Evolutionary conservation across 2,888 invertebrate species (phyloP), one percentile per base, ranked within the genome.

Genomic region (Acleris literana): DNA sequence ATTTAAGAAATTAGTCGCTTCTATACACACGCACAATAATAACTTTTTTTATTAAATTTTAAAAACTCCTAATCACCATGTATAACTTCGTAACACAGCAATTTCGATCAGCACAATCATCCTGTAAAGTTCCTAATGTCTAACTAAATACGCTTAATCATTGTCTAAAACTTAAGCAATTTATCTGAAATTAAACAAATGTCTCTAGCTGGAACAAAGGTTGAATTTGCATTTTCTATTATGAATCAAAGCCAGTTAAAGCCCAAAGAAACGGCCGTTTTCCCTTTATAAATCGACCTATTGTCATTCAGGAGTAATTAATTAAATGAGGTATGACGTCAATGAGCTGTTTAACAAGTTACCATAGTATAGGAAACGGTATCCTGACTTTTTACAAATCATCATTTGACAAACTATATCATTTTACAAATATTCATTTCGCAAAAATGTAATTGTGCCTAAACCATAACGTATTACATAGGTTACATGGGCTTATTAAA

Each of bases 181-280:
- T 67, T 54, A 70, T 70, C 60, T 59, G 59, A 56, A 76, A 74
- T 71, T 72, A 74, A 79, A 77, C 71, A 73, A 74, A 68, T 71
- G 71, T 70, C 73, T 68, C 55, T 46, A 52, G 51, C 61, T 17
- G 39, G 68, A 68, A 73, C 76, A 75, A 74, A 73, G 68, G 71
- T 68, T 71, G 70, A 63, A 78, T 81, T 79, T 77, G 70, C 79
- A 77, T 81, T 68, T 64, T 71, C 73, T 69, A 75, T 79, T 79
- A 75, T 76, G 63, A 71, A 64, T 69, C 67, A 69, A 76, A 76
- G 65, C 74, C 72, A 76, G 75, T 77, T 70, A 73, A 70, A 70
- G 63, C 68, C 57, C 54, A 64, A 64, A 68, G 71, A 51, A 71
- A 69, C 64, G 69, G 67, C 71, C 70, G 71, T 72, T 74, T 73